phyloP scores from a whole-genome alignment of 2,888 invertebrate species.

The Microplitis deprimator region DNA sequence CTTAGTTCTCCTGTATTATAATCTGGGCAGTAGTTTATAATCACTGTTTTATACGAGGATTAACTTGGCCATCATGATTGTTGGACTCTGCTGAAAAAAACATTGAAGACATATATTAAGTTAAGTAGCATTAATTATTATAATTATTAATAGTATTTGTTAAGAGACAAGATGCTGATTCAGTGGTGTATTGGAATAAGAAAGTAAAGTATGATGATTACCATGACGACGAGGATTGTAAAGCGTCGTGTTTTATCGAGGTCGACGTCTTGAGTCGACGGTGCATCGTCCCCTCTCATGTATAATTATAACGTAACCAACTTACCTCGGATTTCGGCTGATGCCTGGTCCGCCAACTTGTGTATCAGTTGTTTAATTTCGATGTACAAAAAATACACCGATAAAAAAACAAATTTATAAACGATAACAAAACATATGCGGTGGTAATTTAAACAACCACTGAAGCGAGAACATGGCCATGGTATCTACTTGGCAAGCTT shows the following conservation, averaged over 20 bases:
- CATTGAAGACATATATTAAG: background rate
- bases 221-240: background rate
- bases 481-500: slow-evolving; percentile 8
- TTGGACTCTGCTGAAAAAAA: background rate
- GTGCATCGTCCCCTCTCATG: slow-evolving; percentile 45
- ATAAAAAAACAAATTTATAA: background rate
- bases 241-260: slow-evolving; percentile 41
- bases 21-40: background rate
- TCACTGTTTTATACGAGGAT: background rate
- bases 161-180: background rate
- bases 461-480: slow-evolving; percentile 14
- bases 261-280: slow-evolving; percentile 44
- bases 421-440: slow-evolving; percentile 2
- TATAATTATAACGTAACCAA: slow-evolving; percentile 47
- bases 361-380: slow-evolving; percentile 6
- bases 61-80: background rate
- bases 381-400: slow-evolving; percentile 15
- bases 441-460: slow-evolving; percentile 15
- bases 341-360: slow-evolving; percentile 25
- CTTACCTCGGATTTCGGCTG: slow-evolving; percentile 39
- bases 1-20: background rate
- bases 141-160: background rate
- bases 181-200: background rate
- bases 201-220: background rate
- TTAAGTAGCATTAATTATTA: background rate